Conservation (phyloP, 2,797 vertebrate genomes). For the Carduelis carduelis region DNA sequence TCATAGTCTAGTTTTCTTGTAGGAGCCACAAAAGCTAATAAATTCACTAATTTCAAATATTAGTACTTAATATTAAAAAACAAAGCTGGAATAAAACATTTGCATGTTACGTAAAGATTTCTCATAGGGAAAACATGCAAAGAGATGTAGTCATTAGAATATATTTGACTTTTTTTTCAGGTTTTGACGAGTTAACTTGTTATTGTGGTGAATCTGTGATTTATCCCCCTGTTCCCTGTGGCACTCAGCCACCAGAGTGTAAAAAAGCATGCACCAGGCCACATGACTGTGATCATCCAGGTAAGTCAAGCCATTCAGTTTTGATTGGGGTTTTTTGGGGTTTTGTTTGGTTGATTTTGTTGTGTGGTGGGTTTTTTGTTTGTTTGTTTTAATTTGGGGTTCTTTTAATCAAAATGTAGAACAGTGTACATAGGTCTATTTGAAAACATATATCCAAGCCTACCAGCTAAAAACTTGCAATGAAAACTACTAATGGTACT, state of each 20-base stretch:
- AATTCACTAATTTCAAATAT: neutral
- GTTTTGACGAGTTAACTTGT: constrained; percentile 96
- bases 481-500: neutral
- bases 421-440: neutral
- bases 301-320: constrained; percentile 65
- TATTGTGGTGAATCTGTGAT: constrained; percentile 91
- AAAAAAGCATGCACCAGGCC: constrained; percentile 87
- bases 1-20: neutral
- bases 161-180: constrained; percentile 66
- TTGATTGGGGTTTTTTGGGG: neutral
- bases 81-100: neutral
- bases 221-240: constrained; percentile 93
- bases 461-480: neutral
- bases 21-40: neutral
- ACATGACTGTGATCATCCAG: constrained; percentile 95
- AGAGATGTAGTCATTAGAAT: neutral
- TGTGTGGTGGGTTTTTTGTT: neutral
- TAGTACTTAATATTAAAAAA: neutral
- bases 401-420: neutral
- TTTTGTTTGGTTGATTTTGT: neutral
- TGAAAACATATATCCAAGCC: neutral
- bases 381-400: neutral
- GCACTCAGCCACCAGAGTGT: constrained; percentile 95
- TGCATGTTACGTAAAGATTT: neutral
- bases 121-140: neutral